Base-by-base conservation (phyloP, 2,113 vertebrate genomes). In the Rattus norvegicus region DNA sequence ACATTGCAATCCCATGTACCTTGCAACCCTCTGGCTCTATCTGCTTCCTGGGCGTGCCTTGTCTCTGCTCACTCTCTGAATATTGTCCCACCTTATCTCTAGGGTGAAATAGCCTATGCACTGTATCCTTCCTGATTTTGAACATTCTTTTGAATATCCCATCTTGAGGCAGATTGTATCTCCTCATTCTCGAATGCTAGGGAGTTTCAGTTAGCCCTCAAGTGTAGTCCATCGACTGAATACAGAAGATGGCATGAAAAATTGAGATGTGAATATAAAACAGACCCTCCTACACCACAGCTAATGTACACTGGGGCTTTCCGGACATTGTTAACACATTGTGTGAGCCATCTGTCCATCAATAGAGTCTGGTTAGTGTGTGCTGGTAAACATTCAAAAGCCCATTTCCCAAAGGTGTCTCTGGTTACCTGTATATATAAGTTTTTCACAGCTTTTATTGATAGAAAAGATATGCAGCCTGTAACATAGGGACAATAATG, bases 181-280 rank as follows among this genome's bases (percentile, higher is more conserved):
- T 54, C 14, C 83, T 49, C 26, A 7, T 73, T 7, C 33, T 2
- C 1, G 26, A 43, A 43, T 14, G 49, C 30, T 10, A 43, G 26
- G 47, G 30, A n/a, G 20, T 6, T 49, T 33, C 13, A 6, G n/a
- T 28, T 54, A 30, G 4, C 59, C 59, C 36, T 36, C 0, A 2
- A 85, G 76, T 17, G 56, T 49, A 33, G 49, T 12, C 11, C 0
- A 26, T 20, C 17, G 14, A 30, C 86, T 49, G 28, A 67, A 75
- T 52, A 19, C 7, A 52, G 36, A 56, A 76, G 47, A 12, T 20
- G 33, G 8, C 56, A 0, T 28, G 28, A 43, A 67, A 81, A 43
- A 28, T 22, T 49, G 33, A 72, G 47, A 0, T 43, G 22, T 30
- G 24, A 39, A 49, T 72, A 14, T n/a, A 33, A 84, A 2, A 63